Percentiles rank a stretch among this genome's conserved stretches.
These are phyloP conservation scores for Musca vetustissima DNA, from an alignment of 1,140 invertebrate species.

Conservation along the genomic window DNA sequence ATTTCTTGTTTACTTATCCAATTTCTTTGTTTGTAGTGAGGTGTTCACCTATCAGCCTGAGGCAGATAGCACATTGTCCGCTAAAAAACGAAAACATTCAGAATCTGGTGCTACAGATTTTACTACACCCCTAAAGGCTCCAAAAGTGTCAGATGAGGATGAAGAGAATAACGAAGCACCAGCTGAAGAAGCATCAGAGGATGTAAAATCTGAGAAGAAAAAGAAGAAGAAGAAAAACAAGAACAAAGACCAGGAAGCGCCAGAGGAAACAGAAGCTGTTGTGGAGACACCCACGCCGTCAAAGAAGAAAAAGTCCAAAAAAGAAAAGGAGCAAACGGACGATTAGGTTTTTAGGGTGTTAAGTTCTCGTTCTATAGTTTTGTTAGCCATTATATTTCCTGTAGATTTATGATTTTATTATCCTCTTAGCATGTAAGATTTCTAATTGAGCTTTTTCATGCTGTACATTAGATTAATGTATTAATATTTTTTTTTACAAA, in stretches of 20 bases:
- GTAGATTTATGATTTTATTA: conserved; percentile 1
- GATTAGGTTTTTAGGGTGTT: background rate
- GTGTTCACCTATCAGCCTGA: conserved; percentile 65
- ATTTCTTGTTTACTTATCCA: background rate
- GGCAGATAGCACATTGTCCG: conserved; percentile 63
- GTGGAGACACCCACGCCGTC: conserved; percentile 28
- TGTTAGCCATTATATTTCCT: background rate
- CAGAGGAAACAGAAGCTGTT: conserved; percentile 25
- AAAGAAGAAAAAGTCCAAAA: conserved; percentile 29
- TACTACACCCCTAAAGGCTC: conserved; percentile 36
- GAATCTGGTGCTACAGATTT: conserved; percentile 54
- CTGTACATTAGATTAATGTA: conserved; percentile 19
- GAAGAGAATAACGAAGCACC: conserved; percentile 32
- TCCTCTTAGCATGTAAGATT: conserved; percentile 6
- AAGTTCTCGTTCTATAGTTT: background rate
- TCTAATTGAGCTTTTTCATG: background rate
- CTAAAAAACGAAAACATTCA: conserved; percentile 58
- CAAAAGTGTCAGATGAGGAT: conserved; percentile 33
- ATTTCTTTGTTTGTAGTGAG: conserved; percentile 60
- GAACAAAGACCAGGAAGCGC: conserved; percentile 38
- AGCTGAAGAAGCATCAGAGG: conserved; percentile 33
- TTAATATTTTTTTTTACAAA: background rate
- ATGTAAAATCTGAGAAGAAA: conserved; percentile 48
- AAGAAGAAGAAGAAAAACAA: conserved; percentile 55
- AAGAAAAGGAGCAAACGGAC: conserved; percentile 16